phyloP scores from a whole-genome alignment of 2,888 invertebrate species.

The Harpalus rubripes region DNA sequence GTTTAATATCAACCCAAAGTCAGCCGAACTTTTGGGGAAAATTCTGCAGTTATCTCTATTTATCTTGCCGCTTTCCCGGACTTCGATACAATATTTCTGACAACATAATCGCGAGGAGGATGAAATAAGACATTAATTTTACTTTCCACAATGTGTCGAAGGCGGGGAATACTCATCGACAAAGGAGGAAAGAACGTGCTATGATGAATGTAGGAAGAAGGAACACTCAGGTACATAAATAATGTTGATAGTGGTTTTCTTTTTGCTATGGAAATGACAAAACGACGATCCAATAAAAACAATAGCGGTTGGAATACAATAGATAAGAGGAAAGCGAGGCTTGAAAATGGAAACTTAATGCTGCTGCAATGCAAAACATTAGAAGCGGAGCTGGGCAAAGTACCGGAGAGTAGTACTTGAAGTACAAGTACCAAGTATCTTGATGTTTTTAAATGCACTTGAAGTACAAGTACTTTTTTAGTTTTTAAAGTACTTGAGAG shows the following conservation, averaged over 20 bases:
- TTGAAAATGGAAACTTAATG: constrained; percentile 1
- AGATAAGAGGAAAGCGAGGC: constrained; percentile 21
- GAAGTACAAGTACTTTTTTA: too few species aligned
- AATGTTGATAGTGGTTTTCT: constrained; percentile 18
- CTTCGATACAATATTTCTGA: constrained; percentile 68
- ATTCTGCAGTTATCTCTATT: constrained; percentile 26
- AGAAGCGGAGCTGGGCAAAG: too few species aligned
- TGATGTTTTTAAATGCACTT: too few species aligned
- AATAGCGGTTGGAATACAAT: constrained; percentile 40
- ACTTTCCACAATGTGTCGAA: constrained; percentile 53
- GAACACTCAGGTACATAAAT: constrained; percentile 52
- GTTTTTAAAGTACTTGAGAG: too few species aligned
- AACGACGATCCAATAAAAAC: constrained; percentile 57
- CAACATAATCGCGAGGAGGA: constrained; percentile 67
- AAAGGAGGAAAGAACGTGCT: background rate
- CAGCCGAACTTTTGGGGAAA: constrained; percentile 2
- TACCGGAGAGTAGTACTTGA: too few species aligned
- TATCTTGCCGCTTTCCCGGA: constrained; percentile 25
- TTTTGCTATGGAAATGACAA: constrained; percentile 51
- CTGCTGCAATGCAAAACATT: background rate
- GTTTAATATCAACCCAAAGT: background rate
- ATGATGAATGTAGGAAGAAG: constrained; percentile 57
- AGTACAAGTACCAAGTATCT: too few species aligned
- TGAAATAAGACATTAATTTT: constrained; percentile 65
- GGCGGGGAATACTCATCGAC: constrained; percentile 3